These are phyloP conservation scores for Trichogramma evanescens DNA, from an alignment of 2,888 invertebrate genomes.

Conservation along the genomic window DNA sequence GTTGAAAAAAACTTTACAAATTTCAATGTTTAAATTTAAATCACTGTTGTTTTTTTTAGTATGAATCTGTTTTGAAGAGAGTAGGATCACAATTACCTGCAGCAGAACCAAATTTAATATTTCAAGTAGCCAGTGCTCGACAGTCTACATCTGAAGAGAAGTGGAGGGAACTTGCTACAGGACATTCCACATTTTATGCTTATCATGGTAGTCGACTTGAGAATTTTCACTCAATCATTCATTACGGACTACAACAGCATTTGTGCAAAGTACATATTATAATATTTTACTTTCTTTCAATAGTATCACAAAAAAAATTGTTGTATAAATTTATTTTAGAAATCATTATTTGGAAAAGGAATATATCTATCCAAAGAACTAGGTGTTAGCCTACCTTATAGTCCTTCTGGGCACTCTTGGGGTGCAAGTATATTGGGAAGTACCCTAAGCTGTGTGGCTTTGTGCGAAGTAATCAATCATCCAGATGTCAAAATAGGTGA, in stretches of 20 bases:
- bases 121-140: conserved; percentile 56
- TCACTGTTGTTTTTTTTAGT: conserved; percentile 45
- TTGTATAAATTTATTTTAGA: conserved; percentile 29
- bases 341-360: conserved; percentile 63
- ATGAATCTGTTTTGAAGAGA: conserved; percentile 52
- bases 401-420: conserved; percentile 71
- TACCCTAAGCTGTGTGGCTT: conserved; percentile 68
- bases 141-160: conserved; percentile 55
- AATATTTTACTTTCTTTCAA: conserved; percentile 7
- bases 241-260: conserved; percentile 70
- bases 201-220: conserved; percentile 77
- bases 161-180: conserved; percentile 55
- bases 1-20: conserved; percentile 11
- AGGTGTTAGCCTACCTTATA: conserved; percentile 63
- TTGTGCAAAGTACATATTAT: conserved; percentile 54
- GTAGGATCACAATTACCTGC: conserved; percentile 48
- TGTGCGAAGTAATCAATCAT: conserved; percentile 74
- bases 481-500: conserved; percentile 51
- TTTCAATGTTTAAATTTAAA: conserved; percentile 3
- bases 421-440: conserved; percentile 68
- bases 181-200: conserved; percentile 58
- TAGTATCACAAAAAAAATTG: background rate
- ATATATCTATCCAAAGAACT: conserved; percentile 71
- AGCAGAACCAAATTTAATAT: conserved; percentile 60
- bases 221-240: conserved; percentile 73